Base-by-base conservation (phyloP, 2,888 invertebrate genomes). In the Drosophila flavopinicola region DNA sequence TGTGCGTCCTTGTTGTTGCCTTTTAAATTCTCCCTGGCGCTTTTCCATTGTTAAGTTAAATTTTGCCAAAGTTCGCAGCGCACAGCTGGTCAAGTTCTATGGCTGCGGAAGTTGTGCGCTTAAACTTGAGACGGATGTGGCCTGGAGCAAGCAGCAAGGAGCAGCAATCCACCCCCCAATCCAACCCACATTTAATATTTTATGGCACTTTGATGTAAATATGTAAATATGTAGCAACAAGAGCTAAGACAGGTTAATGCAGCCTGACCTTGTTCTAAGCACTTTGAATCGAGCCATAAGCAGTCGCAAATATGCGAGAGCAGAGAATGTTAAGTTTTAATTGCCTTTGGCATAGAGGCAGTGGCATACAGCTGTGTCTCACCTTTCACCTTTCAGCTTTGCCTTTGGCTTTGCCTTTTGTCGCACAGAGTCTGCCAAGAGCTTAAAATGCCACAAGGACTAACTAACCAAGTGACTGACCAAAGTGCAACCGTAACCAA, bases 11-110 rank as follows among this genome's bases (percentile, higher is more conserved):
- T 45, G 39, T n/a, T 63, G 41, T 35, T 23, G 27, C 51, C 47
- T 59, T 53, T 66, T 53, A 66, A 66, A 66, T 59, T 53, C 44
- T 75, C 49, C 44, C 51, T 29, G 24, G 47, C 29, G 45, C 38
- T 66, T 49, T 57, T 20, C 38, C 56, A 52, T 71, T 47, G 61
- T 57, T 60, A 68, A 68, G 61, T 57, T 60, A 68, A 68, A 58
- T 74, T 77, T 52, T 32, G 37, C n/a, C n/a, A 73, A 73, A 74
- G 56, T 73, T 75, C 37, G 39, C n/a, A 11, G 32, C 59, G 32
- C 48, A 57, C 59, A 74, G 70, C 75, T 52, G 52, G 71, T 65
- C 53, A 54, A 65, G 66, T 44, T 65, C 24, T 47, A 44, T 32
- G 47, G 42, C 51, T 37, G 57, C 48, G 37, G 51, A 66, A 51